Conservation (phyloP, 2,113 vertebrate species). For the Albula glossodonta region DNA sequence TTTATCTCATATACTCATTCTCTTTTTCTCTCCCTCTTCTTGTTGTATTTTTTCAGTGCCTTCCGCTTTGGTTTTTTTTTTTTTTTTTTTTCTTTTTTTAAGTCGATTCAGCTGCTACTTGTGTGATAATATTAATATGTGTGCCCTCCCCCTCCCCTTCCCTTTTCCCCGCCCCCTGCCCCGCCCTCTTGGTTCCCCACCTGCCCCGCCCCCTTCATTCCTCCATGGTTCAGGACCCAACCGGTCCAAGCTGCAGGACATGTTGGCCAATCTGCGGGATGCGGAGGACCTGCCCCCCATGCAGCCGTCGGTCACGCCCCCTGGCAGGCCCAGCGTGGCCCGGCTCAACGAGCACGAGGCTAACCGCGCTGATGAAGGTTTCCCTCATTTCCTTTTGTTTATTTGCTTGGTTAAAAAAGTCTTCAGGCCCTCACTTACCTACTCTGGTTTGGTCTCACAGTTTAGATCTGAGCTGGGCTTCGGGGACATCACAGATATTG, state of each 20-base stretch:
- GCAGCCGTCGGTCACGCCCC: conserved; percentile 86
- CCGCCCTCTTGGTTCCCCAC: conserved; percentile 47
- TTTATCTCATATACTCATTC: background rate
- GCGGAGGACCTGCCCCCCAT: conserved; percentile 91
- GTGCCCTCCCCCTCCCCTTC: background rate
- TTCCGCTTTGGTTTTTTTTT: background rate
- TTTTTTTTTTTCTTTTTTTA: background rate
- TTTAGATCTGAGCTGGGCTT: no score
- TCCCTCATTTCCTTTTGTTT: background rate
- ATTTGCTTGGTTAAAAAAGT: no score
- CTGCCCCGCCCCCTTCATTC: conserved; percentile 37
- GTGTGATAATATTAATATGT: background rate
- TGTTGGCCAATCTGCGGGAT: conserved; percentile 97
- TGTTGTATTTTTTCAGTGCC: background rate
- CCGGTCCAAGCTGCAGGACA: conserved; percentile 97
- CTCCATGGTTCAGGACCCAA: conserved; percentile 79
- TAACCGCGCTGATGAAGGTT: conserved; percentile 90
- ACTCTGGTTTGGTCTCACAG: no score
- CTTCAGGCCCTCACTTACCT: no score
- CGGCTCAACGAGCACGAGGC: conserved; percentile 88
- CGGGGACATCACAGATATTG: no score
- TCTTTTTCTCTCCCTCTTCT: background rate
- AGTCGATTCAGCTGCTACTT: background rate
- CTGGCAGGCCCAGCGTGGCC: conserved; percentile 81
- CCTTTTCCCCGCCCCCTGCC: conserved; percentile 20